phyloP scores from a whole-genome alignment of 2,797 vertebrate genomes.

The Mastacembelus armatus region DNA sequence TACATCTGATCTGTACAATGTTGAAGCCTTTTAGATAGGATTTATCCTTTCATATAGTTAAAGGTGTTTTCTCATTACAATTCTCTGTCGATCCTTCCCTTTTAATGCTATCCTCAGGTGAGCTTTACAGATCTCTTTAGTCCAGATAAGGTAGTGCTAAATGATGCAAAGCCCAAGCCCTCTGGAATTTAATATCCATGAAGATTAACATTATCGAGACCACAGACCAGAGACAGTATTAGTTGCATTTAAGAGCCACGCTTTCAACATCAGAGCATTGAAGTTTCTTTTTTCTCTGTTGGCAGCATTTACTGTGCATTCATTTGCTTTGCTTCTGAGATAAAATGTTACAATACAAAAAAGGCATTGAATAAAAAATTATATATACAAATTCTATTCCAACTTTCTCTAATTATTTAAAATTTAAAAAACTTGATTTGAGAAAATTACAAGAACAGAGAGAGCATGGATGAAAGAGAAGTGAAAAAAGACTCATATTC shows the following conservation, averaged over 20 bases:
- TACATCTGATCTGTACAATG: not conserved
- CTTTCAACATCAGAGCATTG: not conserved
- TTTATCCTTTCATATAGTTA: constrained; percentile 1
- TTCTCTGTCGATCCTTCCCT: constrained; percentile 8
- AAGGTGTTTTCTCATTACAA: constrained; percentile 11
- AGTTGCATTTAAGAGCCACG: not conserved
- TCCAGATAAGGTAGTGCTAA: constrained; percentile 1
- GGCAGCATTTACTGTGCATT: constrained; percentile 11
- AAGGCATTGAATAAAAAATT: no score
- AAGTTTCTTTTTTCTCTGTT: constrained; percentile 1
- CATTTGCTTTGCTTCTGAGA: not conserved
- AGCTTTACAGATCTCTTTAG: constrained; percentile 21
- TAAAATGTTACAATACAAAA: no score
- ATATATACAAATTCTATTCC: not conserved
- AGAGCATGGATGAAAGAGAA: no score
- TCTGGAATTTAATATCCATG: constrained; percentile 19
- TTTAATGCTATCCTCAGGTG: constrained; percentile 18
- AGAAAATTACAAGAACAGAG: not conserved
- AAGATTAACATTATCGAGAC: constrained; percentile 11
- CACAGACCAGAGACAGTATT: not conserved
- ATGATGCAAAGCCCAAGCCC: constrained; percentile 21
- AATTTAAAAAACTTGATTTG: not conserved
- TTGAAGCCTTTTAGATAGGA: not conserved
- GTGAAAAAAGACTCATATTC: not conserved
- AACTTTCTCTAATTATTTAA: not conserved